These are phyloP conservation scores for Pelosia muscerda DNA, from an alignment of 2,888 invertebrate genomes.

Conservation along the genomic window DNA sequence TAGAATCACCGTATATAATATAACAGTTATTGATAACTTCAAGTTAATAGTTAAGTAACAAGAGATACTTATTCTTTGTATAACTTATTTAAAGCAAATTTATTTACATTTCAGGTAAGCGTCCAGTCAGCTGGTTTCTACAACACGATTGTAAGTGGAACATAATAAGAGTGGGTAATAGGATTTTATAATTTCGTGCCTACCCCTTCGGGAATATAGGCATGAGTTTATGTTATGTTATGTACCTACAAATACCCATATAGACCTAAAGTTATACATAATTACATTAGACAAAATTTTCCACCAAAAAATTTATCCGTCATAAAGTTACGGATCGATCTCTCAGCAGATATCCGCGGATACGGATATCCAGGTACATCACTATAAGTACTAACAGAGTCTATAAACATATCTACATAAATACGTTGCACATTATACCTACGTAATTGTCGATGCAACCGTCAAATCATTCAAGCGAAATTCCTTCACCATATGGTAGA, in stretches of 20 bases:
- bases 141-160: neutral
- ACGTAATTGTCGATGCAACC: constrained; percentile 36
- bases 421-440: neutral
- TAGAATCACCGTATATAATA: too few relatives aligned
- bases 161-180: neutral
- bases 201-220: too few relatives aligned
- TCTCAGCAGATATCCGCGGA: too few relatives aligned
- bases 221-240: too few relatives aligned
- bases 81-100: neutral
- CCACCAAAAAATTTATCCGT: too few relatives aligned
- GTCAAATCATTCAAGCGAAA: constrained; percentile 48
- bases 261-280: neutral
- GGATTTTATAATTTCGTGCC: too few relatives aligned
- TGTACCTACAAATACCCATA: neutral
- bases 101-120: constrained; percentile 13
- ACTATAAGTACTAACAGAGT: neutral
- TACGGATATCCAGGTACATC: too few relatives aligned
- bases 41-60: too few relatives aligned
- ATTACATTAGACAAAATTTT: neutral
- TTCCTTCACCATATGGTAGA: constrained; percentile 49
- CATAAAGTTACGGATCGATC: too few relatives aligned
- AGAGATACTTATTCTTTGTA: too few relatives aligned
- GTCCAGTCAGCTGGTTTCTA: neutral
- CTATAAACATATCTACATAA: neutral
- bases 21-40: too few relatives aligned